A percentile compares a stretch with the other conserved stretches of the same genome.
Evolutionary conservation across 2,797 vertebrate species (phyloP).

Genomic region (Poeciliopsis gracilis): DNA sequence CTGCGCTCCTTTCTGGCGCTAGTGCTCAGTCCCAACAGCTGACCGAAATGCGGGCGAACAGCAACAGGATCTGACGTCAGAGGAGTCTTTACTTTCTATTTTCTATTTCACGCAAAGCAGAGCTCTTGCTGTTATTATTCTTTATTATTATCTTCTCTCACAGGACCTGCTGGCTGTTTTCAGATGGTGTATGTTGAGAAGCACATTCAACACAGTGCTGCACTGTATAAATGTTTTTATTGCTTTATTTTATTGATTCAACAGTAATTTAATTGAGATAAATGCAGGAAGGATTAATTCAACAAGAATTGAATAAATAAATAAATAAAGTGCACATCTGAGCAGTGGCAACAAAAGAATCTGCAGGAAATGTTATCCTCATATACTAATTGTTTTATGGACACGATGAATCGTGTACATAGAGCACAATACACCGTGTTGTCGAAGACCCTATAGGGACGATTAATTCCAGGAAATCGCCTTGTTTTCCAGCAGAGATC

Average conservation of each 20-base stretch:
- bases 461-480: constrained; percentile 3
- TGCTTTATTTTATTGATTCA: too few species aligned
- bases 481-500: neutral
- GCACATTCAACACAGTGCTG: neutral
- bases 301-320: too few species aligned
- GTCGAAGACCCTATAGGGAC: neutral
- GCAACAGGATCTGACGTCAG: neutral
- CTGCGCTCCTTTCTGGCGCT: neutral
- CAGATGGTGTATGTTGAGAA: neutral
- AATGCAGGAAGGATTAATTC: too few species aligned
- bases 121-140: too few species aligned
- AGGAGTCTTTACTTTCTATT: neutral
- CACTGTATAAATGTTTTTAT: too few species aligned
- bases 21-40: rapidly evolving
- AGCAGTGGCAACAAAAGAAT: neutral
- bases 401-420: too few species aligned
- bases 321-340: too few species aligned
- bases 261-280: too few species aligned
- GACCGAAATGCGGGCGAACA: neutral
- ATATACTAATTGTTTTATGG: too few species aligned
- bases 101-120: neutral
- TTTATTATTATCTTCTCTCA: too few species aligned
- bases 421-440: too few species aligned
- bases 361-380: neutral
- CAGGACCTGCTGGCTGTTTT: too few species aligned